Evolutionary conservation across 2,888 invertebrate species (phyloP).

Genomic region (Griposia aprilina): DNA sequence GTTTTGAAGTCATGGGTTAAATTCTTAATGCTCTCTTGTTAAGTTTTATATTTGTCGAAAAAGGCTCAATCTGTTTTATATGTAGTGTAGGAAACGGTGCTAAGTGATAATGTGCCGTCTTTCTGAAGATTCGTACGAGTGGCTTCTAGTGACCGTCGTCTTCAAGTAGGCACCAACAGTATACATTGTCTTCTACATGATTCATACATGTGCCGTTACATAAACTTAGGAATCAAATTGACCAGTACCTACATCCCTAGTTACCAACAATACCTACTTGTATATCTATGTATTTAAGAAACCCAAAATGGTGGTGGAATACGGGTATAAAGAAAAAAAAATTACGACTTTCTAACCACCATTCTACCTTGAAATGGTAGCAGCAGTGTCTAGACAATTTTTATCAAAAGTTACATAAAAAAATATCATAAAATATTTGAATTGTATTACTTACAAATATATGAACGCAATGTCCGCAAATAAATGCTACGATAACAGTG

Average conservation of each 20-base stretch:
- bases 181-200: not conserved
- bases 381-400: not conserved
- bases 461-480: slow-evolving; percentile 87
- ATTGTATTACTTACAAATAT: slow-evolving; percentile 83
- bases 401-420: slow-evolving; percentile 12
- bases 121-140: slow-evolving; percentile 2
- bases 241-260: not conserved
- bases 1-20: not conserved
- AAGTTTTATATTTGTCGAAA: not conserved
- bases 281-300: not conserved
- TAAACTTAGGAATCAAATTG: too few relatives aligned
- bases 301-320: not conserved
- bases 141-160: not conserved
- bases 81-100: not conserved
- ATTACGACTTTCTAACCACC: not conserved
- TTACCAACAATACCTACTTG: not conserved
- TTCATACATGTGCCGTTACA: not conserved
- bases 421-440: slow-evolving; percentile 9
- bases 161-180: slow-evolving; percentile 2
- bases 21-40: not conserved
- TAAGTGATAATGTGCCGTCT: not conserved
- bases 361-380: not conserved
- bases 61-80: not conserved
- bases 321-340: too few relatives aligned
- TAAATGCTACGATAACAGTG: slow-evolving; percentile 82